Evolutionary conservation across 1,140 invertebrate genomes (phyloP).

Genomic region (Drosophila pectinifera): DNA sequence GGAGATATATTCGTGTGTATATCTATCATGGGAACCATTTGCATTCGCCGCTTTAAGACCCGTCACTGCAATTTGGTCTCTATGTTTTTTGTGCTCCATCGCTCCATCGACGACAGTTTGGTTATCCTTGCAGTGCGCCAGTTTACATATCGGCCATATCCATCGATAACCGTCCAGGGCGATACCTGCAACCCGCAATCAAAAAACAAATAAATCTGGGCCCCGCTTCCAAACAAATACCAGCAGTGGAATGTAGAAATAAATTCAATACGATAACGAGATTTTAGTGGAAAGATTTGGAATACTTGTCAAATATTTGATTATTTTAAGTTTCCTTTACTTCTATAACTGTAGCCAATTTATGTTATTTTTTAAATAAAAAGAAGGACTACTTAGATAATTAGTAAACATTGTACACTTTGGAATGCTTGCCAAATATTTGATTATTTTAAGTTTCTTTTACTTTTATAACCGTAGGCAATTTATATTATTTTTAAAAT

Average conservation of each 20-base stretch:
- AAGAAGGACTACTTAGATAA: no score
- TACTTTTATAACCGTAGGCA: neutral
- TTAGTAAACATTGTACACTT: no score
- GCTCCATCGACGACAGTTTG: conserved; percentile 33
- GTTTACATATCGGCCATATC: conserved; percentile 41
- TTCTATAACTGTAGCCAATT: neutral
- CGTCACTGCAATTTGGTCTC: conserved; percentile 42
- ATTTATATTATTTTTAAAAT: no score
- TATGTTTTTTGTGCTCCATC: neutral
- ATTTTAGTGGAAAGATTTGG: neutral
- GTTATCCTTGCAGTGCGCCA: conserved; percentile 41
- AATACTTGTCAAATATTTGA: neutral
- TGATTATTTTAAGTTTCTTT: neutral
- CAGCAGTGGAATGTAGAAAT: conserved; percentile 15
- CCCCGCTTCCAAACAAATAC: conserved; percentile 35
- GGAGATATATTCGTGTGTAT: conserved; percentile 42
- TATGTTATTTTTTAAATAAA: no score
- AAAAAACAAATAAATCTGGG: conserved; percentile 73
- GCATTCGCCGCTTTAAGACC: conserved; percentile 48
- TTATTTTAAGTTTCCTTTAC: neutral
- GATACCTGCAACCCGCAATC: conserved; percentile 51
- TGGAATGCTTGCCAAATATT: neutral
- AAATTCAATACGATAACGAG: conserved; percentile 7
- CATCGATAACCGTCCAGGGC: conserved; percentile 23
- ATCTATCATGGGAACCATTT: conserved; percentile 74